A percentile compares a stretch with the other conserved stretches of the same genome.
Conservation (phyloP, 2,797 vertebrate genomes). For the Emys orbicularis region DNA sequence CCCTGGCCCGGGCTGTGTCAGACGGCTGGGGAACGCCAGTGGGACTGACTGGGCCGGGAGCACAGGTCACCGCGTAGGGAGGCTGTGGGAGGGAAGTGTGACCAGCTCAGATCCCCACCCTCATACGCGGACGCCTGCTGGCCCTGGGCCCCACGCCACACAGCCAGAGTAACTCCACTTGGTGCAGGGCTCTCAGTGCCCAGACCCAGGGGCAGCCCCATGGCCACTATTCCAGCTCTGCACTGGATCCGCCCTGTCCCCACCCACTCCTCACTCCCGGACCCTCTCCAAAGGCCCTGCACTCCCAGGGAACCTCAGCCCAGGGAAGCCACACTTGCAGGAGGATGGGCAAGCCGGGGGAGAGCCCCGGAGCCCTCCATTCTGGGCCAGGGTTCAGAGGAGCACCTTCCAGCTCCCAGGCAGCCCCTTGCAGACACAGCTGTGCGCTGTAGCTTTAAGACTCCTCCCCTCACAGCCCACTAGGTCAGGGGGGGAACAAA, state of each 20-base stretch:
- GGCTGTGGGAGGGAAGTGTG: not conserved
- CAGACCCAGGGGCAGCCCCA: too few species aligned
- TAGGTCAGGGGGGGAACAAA: slow-evolving; percentile 52
- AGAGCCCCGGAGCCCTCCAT: not conserved
- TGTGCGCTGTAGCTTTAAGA: slow-evolving; percentile 48
- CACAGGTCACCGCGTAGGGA: not conserved
- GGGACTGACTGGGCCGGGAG: not conserved
- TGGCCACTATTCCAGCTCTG: too few species aligned
- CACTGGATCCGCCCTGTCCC: not conserved
- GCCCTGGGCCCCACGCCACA: too few species aligned
- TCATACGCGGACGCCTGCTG: not conserved
- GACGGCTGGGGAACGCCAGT: not conserved
- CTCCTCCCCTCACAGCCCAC: slow-evolving; percentile 41
- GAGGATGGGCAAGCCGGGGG: too few species aligned
- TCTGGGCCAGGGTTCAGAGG: not conserved
- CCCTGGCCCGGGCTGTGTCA: too few species aligned
- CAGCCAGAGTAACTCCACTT: not conserved
- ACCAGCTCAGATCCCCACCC: not conserved
- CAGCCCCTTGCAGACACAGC: not conserved
- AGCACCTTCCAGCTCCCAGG: not conserved
- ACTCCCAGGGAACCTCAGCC: not conserved
- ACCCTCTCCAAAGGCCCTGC: not conserved
- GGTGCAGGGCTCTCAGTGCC: too few species aligned
- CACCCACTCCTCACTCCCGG: too few species aligned
- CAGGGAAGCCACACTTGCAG: not conserved